Percentiles rank a stretch among this genome's conserved stretches.
Evolutionary conservation across 2,113 vertebrate species (phyloP).

Genomic region (Halcyon senegalensis): DNA sequence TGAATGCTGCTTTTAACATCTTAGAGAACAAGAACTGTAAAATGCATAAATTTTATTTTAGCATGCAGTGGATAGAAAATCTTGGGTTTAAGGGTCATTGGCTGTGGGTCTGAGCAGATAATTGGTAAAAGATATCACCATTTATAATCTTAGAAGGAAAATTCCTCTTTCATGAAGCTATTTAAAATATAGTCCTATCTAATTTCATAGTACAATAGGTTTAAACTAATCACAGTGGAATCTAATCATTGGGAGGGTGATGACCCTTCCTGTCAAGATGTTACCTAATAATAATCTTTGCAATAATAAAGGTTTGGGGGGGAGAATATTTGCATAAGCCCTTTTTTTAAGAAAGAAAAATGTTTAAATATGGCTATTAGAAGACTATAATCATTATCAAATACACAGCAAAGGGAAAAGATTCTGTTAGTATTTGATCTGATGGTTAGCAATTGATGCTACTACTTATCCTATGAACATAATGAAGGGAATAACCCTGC

Average conservation of each 20-base stretch:
- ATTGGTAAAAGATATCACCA: neutral
- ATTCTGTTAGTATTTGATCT: neutral
- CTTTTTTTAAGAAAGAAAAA: neutral
- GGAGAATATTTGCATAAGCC: neutral
- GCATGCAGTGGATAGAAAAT: neutral
- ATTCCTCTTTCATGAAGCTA: neutral
- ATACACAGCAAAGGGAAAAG: neutral
- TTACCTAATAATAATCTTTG: neutral
- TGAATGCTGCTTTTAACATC: neutral
- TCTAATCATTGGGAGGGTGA: neutral
- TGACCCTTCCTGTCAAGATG: neutral
- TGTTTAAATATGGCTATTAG: neutral
- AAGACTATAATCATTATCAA: neutral
- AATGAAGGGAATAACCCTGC: neutral
- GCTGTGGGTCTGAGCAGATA: neutral
- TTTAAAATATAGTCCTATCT: neutral
- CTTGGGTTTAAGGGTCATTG: neutral
- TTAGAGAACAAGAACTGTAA: neutral
- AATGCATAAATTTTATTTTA: neutral
- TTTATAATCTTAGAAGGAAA: neutral
- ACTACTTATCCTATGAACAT: neutral
- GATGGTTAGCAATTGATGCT: neutral
- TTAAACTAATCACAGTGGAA: neutral
- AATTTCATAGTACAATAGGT: neutral
- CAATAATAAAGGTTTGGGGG: neutral